Evolutionary conservation across 2,888 invertebrate genomes (phyloP).

Genomic region (Atethmia centrago): DNA sequence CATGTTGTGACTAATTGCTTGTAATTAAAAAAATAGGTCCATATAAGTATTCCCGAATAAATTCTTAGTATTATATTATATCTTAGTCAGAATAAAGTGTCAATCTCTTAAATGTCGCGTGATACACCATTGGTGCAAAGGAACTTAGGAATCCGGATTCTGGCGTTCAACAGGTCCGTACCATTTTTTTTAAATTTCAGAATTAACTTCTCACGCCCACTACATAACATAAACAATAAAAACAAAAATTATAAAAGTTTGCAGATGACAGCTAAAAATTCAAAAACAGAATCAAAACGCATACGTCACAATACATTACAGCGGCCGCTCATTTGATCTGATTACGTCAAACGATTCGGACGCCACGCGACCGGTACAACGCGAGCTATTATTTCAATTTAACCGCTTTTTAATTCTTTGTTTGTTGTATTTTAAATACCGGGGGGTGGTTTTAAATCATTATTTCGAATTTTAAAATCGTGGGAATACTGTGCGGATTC

Average conservation of each 20-base stretch:
- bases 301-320: slow-evolving; percentile 60
- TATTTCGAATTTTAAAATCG: slow-evolving; percentile 58
- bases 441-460: slow-evolving; percentile 64
- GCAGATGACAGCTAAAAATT: slow-evolving; percentile 64
- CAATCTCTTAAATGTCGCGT: no score
- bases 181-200: background rate
- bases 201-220: background rate
- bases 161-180: no score
- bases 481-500: slow-evolving; percentile 55
- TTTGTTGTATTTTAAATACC: slow-evolving; percentile 76
- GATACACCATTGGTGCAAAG: no score
- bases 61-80: background rate
- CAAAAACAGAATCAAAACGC: slow-evolving; percentile 60
- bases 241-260: slow-evolving; percentile 30
- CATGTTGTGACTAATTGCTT: background rate
- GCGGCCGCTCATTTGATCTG: slow-evolving; percentile 61
- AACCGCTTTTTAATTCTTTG: slow-evolving; percentile 76
- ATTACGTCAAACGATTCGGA: slow-evolving; percentile 54
- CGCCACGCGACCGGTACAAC: slow-evolving; percentile 59
- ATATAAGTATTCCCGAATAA: background rate
- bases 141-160: no score
- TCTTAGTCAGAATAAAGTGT: no score
- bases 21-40: background rate
- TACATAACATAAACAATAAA: background rate
- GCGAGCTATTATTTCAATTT: slow-evolving; percentile 68